A percentile compares a stretch with the other conserved stretches of the same genome.
Evolutionary conservation across 2,113 vertebrate species (phyloP).

Genomic region (Prionailurus viverrinus): DNA sequence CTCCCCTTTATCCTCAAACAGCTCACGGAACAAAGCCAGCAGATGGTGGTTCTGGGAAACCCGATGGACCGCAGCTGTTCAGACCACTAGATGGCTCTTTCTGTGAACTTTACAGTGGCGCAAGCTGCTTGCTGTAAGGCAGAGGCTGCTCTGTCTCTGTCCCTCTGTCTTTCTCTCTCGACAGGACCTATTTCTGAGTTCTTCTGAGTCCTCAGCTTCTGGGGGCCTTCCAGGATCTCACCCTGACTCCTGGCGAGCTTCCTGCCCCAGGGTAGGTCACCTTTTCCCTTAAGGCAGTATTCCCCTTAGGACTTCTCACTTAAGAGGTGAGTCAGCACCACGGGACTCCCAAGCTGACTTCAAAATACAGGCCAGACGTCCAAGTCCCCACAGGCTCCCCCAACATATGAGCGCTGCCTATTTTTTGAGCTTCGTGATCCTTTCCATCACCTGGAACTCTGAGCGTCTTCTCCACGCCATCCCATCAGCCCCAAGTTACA

Average conservation of each 20-base stretch:
- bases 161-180: not conserved
- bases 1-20: not conserved
- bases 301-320: not conserved
- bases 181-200: not conserved
- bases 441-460: no score
- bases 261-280: fast-evolving
- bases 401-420: not conserved
- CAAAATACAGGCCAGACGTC: no score
- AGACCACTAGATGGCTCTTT: constrained; percentile 21
- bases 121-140: not conserved
- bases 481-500: not conserved
- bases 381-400: no score
- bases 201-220: not conserved
- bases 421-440: no score
- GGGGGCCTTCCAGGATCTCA: not conserved
- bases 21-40: not conserved
- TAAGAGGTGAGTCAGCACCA: not conserved
- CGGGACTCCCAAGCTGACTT: not conserved
- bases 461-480: not conserved
- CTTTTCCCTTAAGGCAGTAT: not conserved
- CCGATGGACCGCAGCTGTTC: not conserved
- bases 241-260: not conserved
- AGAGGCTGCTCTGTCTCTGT: not conserved
- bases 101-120: not conserved
- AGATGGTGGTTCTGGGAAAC: not conserved